Evolutionary conservation across 2,113 vertebrate species (phyloP).

Genomic region (Pterocles burchelli): DNA sequence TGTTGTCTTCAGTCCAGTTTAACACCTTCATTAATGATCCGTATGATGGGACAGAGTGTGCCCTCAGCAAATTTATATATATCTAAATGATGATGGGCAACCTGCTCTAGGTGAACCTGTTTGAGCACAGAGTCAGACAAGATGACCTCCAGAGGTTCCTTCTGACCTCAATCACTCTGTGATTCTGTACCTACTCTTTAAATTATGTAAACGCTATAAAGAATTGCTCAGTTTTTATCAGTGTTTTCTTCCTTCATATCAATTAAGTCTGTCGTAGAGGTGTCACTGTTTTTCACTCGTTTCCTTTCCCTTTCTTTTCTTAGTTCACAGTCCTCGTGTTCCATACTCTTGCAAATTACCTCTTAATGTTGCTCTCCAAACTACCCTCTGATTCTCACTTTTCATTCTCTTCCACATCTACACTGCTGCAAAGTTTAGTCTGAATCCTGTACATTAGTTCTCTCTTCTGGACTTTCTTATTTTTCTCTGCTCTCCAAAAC

Average conservation of each 20-base stretch:
- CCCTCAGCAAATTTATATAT: neutral
- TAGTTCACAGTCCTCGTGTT: neutral
- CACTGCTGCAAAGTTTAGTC: neutral
- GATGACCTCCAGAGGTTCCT: neutral
- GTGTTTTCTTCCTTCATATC: neutral
- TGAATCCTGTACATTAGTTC: neutral
- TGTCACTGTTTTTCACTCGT: neutral
- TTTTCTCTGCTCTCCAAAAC: neutral
- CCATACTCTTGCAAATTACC: neutral
- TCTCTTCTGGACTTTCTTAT: neutral
- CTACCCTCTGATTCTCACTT: neutral
- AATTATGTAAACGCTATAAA: neutral
- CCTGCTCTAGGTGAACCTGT: neutral
- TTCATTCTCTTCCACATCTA: neutral
- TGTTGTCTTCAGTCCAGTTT: neutral
- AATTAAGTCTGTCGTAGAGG: neutral
- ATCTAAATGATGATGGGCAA: neutral
- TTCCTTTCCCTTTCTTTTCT: neutral
- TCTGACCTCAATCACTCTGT: neutral
- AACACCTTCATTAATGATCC: neutral
- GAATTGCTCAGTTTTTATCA: fast-evolving
- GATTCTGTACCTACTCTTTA: neutral
- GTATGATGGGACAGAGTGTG: neutral
- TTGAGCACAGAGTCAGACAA: neutral
- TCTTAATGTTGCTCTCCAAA: neutral